A percentile compares a stretch with the other conserved stretches of the same genome.
phyloP scores from a whole-genome alignment of 2,113 vertebrate species.

The Sprattus sprattus region DNA sequence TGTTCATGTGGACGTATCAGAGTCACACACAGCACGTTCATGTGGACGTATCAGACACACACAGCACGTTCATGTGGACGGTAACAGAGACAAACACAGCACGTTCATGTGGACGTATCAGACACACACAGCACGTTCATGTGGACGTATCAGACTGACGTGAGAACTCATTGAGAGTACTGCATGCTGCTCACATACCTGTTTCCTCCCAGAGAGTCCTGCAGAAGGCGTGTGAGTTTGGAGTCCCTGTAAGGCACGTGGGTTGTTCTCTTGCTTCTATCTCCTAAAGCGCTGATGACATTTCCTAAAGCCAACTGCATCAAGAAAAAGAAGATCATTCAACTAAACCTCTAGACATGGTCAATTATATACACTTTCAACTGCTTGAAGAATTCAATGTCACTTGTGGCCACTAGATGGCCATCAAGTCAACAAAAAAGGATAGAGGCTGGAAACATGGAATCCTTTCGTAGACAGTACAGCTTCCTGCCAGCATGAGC shows the following conservation, averaged over 20 bases:
- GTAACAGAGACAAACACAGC: background rate
- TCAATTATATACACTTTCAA: background rate
- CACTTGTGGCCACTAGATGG: conserved; percentile 56
- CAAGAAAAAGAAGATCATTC: background rate
- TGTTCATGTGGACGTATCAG: background rate
- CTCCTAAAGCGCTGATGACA: conserved; percentile 95
- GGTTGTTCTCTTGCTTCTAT: conserved; percentile 87
- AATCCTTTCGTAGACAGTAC: background rate
- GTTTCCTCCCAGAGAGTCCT: conserved; percentile 95
- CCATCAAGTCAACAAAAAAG: background rate
- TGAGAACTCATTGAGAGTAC: background rate
- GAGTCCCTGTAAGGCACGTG: conserved; percentile 97
- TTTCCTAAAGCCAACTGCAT: conserved; percentile 91
- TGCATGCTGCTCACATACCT: conserved; percentile 71
- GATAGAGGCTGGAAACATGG: background rate
- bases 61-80: too few relatives aligned
- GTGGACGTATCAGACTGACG: background rate
- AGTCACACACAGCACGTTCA: too few relatives aligned
- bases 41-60: too few relatives aligned
- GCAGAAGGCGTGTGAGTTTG: conserved; percentile 91
- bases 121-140: background rate
- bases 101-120: too few relatives aligned
- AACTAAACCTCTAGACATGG: background rate
- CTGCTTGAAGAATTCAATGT: background rate
- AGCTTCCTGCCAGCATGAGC: background rate